Conservation (phyloP, 2,113 vertebrate genomes). For the Stercorarius parasiticus region DNA sequence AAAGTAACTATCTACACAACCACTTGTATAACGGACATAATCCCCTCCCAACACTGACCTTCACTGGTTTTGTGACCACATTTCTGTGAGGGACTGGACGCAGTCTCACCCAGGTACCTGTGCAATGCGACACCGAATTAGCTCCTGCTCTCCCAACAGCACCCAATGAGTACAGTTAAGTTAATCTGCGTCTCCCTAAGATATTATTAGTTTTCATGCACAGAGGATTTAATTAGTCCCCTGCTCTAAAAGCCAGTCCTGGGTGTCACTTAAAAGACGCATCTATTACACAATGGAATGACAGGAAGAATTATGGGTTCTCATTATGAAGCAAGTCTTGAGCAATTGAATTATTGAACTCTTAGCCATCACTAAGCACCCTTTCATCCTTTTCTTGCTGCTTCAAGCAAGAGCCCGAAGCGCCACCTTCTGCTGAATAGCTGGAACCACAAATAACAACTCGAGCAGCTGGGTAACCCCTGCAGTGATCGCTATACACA, state of each 20-base stretch:
- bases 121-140: background rate
- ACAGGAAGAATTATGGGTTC: slow-evolving; percentile 33
- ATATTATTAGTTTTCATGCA: background rate
- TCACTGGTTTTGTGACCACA: background rate
- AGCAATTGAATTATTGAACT: slow-evolving; percentile 27
- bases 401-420: background rate
- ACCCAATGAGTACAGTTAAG: background rate
- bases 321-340: slow-evolving; percentile 3
- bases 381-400: background rate
- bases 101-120: background rate
- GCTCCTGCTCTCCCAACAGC: background rate
- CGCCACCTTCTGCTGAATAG: slow-evolving; percentile 44
- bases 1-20: background rate
- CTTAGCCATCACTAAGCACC: background rate
- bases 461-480: background rate
- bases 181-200: background rate
- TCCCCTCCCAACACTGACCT: background rate
- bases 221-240: slow-evolving; percentile 37
- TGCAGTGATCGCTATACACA: background rate
- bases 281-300: slow-evolving; percentile 12
- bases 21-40: background rate
- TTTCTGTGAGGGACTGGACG: background rate
- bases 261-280: slow-evolving; percentile 28
- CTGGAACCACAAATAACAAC: background rate
- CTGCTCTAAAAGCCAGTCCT: slow-evolving; percentile 36